phyloP scores from a whole-genome alignment of 2,888 invertebrate genomes.

The Aphodius granarius region DNA sequence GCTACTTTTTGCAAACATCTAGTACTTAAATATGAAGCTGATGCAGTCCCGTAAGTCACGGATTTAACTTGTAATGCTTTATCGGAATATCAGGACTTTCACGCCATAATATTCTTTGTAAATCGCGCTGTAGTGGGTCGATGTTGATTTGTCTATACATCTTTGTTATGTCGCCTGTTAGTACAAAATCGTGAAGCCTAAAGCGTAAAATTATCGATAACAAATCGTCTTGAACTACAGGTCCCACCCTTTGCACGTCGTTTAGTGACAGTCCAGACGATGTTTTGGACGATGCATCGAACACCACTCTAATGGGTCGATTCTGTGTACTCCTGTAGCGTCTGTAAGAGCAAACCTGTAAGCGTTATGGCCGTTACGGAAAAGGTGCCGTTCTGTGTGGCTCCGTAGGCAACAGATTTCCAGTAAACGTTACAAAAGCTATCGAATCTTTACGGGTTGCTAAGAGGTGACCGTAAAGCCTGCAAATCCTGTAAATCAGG shows the following conservation, averaged over 20 bases:
- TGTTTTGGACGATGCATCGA: slow-evolving; percentile 7
- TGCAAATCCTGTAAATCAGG: no score
- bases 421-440: no score
- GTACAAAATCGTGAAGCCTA: slow-evolving; percentile 23
- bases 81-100: slow-evolving; percentile 18
- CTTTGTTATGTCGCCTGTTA: slow-evolving; percentile 36
- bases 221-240: slow-evolving; percentile 34
- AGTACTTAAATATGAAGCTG: slow-evolving; percentile 14
- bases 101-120: slow-evolving; percentile 33
- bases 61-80: slow-evolving; percentile 16
- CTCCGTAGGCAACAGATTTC: no score
- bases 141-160: slow-evolving; percentile 37
- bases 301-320: slow-evolving; percentile 12
- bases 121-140: slow-evolving; percentile 24
- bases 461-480: no score
- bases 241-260: slow-evolving; percentile 35
- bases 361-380: no score
- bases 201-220: slow-evolving; percentile 22
- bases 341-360: no score
- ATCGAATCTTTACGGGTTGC: no score
- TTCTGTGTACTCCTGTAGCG: no score
- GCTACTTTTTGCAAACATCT: slow-evolving; percentile 12
- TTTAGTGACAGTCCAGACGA: slow-evolving; percentile 33
- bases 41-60: slow-evolving; percentile 20
- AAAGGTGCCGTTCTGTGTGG: no score